Evolutionary conservation across 2,888 invertebrate genomes (phyloP), one percentile per base, ranked within the genome.

Genomic region (Chymomyza amoena): DNA sequence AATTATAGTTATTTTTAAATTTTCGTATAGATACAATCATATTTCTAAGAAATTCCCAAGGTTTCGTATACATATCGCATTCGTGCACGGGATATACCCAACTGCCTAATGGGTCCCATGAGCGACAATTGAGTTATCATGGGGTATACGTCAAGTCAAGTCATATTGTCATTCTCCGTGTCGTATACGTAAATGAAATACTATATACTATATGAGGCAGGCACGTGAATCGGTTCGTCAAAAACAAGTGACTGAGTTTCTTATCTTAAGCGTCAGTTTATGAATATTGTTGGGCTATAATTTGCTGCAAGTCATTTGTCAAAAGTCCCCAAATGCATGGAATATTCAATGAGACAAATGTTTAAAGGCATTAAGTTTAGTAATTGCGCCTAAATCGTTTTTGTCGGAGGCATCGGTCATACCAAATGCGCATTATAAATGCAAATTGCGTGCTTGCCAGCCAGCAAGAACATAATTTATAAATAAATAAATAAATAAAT

Each of bases 391-490:
- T 84, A 76, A 83, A 84, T 81, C 73, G 63, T 28, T 32, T 64
- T 54, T 64, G 16, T n/a, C 1, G 39, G 3, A 62, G 51, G 81
- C 73, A 70, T 66, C 72, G 50, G 61, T 54, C 52, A 60, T 32
- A 65, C 57, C 64, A 76, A 78, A 70, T 85, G 82, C 79, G 81
- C 86, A 80, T 78, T 82, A 72, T 61, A 70, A 67, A 69, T 62
- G 52, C 57, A 51, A 80, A 78, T 76, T 80, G 80, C 85, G 82
- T 82, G 73, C 70, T 74, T 82, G 73, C 70, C 73, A 61, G 66
- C 28, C 39, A 45, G 39, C 13, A 45, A 45, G 39, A 45, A 45
- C 13, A 13, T 13, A 45, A 45, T 45, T 20, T 20, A 32, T 59
- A 36, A 45, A 45, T 45, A 45, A 45, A 13, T 45, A 45, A 10